phyloP scores from a whole-genome alignment of 2,888 invertebrate genomes.

The Aquatica leii region DNA sequence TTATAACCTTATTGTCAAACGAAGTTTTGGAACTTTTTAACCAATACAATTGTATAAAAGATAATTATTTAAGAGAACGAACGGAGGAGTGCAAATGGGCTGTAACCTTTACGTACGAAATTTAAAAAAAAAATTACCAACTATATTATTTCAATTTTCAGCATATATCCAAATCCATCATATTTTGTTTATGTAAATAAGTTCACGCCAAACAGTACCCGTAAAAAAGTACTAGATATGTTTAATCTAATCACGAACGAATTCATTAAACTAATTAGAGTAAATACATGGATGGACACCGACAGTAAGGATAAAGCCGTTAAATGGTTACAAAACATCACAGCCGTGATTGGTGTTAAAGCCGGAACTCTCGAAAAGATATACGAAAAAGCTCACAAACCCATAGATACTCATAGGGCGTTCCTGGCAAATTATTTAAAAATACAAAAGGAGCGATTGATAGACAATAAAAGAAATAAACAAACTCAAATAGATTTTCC shows the following conservation, averaged over 20 bases:
- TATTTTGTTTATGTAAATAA: slow-evolving; percentile 22
- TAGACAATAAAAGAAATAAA: no score
- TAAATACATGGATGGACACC: slow-evolving; percentile 43
- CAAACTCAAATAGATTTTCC: no score
- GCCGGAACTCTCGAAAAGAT: no score
- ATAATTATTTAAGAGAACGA: not conserved
- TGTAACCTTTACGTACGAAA: no score
- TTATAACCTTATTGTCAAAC: slow-evolving; percentile 10
- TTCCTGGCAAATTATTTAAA: no score
- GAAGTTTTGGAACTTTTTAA: not conserved
- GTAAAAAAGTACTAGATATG: slow-evolving; percentile 35
- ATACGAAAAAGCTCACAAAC: no score
- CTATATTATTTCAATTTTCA: no score
- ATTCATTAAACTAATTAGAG: slow-evolving; percentile 35
- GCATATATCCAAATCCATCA: not conserved
- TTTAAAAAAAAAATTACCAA: no score
- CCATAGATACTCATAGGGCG: no score
- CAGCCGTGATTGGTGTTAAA: slow-evolving; percentile 43
- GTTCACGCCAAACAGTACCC: slow-evolving; percentile 27
- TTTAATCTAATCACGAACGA: slow-evolving; percentile 40
- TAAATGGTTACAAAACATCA: slow-evolving; percentile 40
- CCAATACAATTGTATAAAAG: slow-evolving; percentile 1
- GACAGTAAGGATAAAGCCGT: slow-evolving; percentile 39
- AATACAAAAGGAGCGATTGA: no score
- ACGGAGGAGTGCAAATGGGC: no score